These are phyloP conservation scores for Iguana delicatissima DNA, from an alignment of 2,797 vertebrate species.

Conservation along the genomic window DNA sequence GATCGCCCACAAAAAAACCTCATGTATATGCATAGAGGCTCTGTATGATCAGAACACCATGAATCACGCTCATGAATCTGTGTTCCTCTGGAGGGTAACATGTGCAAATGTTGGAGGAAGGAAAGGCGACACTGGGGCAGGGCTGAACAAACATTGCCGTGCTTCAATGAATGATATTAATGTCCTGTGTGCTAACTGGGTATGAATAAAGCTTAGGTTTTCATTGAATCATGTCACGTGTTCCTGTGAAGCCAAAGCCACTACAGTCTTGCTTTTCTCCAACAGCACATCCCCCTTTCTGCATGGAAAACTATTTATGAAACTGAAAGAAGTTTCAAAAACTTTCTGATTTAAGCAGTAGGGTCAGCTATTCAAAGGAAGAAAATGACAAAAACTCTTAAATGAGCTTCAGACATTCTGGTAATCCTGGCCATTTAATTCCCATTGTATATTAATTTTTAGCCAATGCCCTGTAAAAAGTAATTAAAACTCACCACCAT, in stretches of 20 bases:
- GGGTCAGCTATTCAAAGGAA: background rate
- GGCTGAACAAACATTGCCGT: background rate
- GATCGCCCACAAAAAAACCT: background rate
- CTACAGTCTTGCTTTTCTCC: background rate
- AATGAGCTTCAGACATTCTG: background rate
- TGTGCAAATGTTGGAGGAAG: background rate
- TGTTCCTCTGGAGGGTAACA: background rate
- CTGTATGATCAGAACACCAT: too few species aligned
- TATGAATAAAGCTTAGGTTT: background rate
- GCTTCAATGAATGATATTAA: background rate
- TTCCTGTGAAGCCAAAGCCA: background rate
- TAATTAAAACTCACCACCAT: constrained; percentile 45
- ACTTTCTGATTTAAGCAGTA: background rate
- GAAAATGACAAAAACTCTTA: background rate
- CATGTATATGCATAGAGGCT: background rate
- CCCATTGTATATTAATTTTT: background rate
- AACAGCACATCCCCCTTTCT: background rate
- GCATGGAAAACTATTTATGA: background rate
- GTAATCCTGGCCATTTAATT: background rate
- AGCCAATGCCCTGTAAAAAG: constrained; percentile 19
- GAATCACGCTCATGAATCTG: background rate
- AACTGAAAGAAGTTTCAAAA: background rate
- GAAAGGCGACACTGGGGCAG: background rate
- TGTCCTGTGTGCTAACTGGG: background rate
- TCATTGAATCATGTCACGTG: background rate